These are phyloP conservation scores for Apistogramma diplotaenia DNA, from an alignment of 2,113 vertebrate genomes.

Conservation along the genomic window DNA sequence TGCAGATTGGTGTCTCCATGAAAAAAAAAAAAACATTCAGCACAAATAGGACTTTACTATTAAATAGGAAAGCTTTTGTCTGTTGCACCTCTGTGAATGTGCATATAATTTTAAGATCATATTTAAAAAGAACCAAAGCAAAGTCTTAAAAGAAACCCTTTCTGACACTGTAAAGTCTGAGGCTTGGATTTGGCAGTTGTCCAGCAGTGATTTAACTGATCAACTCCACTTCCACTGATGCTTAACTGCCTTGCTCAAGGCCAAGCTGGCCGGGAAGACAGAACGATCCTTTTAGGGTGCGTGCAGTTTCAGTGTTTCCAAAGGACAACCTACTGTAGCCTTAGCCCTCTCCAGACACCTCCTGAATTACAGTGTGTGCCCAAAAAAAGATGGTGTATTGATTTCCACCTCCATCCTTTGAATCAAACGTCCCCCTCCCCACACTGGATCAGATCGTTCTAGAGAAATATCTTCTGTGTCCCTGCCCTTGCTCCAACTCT, in stretches of 20 bases:
- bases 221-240: not conserved
- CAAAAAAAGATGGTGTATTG: constrained; percentile 22
- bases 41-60: not conserved
- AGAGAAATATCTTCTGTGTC: not conserved
- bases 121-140: not conserved
- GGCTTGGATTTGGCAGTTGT: not conserved
- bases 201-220: not conserved
- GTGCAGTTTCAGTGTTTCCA: not conserved
- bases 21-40: not conserved
- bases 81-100: not conserved
- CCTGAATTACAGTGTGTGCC: not conserved
- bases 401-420: not conserved
- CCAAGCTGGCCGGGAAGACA: constrained; percentile 6
- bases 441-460: constrained; percentile 24
- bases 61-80: not conserved
- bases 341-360: not conserved
- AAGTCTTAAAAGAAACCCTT: too few relatives aligned
- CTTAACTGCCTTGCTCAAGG: constrained; percentile 48
- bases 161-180: not conserved
- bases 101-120: not conserved
- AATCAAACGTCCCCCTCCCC: not conserved
- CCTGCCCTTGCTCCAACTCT: not conserved
- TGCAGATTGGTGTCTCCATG: not conserved
- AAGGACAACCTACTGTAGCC: not conserved
- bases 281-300: not conserved